phyloP scores from a whole-genome alignment of 53 echinoderm and acorn worm genomes.

The Holothuria scabra region DNA sequence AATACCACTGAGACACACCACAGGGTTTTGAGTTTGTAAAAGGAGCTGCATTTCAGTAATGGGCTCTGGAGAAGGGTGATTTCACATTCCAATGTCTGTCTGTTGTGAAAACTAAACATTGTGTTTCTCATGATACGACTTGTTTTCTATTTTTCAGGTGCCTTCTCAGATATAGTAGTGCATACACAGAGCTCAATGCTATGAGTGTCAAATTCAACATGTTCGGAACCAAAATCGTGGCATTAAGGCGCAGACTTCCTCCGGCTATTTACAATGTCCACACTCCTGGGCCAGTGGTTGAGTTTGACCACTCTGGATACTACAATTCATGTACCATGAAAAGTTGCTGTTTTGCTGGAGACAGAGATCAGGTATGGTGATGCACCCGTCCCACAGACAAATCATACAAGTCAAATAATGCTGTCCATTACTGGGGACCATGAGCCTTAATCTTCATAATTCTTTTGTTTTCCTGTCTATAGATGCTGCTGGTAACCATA shows the following conservation, averaged over 20 bases:
- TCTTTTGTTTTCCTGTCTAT: no score
- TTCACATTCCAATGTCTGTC: no score
- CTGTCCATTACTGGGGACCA: no score
- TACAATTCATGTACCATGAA: slow-evolving; percentile 99
- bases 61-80: no score
- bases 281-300: slow-evolving; percentile 71
- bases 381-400: no score
- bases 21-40: no score
- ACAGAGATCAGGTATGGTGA: slow-evolving; percentile 80
- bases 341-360: slow-evolving; percentile 97
- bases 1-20: no score
- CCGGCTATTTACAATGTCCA: slow-evolving; percentile 88
- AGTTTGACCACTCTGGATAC: slow-evolving; percentile 98
- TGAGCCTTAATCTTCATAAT: no score
- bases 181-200: slow-evolving; percentile 90
- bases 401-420: no score
- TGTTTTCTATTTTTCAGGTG: slow-evolving; percentile 65
- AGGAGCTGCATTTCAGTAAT: no score
- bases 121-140: not conserved
- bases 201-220: slow-evolving; percentile 98
- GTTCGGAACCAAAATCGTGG: slow-evolving; percentile 77
- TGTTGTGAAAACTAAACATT: not conserved
- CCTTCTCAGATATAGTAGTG: slow-evolving; percentile 82
- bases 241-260: slow-evolving; percentile 84
- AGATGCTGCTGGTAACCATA: no score